Percentiles rank a stretch among this genome's conserved stretches.
phyloP scores from a whole-genome alignment of 2,113 vertebrate genomes.

The Gopherus flavomarginatus region DNA sequence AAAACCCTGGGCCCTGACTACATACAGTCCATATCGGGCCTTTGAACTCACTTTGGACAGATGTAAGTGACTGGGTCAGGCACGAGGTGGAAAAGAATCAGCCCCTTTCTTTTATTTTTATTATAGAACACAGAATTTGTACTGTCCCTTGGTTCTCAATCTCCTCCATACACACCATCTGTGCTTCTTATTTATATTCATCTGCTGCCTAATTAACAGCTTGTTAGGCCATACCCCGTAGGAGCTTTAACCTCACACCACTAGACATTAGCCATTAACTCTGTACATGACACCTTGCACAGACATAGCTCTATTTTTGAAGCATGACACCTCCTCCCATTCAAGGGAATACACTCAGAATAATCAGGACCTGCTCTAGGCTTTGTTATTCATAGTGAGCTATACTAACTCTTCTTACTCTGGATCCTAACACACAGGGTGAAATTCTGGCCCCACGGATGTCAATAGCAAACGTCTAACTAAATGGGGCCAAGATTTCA shows the following conservation, averaged over 20 bases:
- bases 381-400: background rate
- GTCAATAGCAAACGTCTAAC: background rate
- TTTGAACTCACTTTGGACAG: background rate
- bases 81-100: background rate
- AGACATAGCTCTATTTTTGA: conserved; percentile 26
- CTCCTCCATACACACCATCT: background rate
- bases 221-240: conserved; percentile 20
- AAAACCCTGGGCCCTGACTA: no score
- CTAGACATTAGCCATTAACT: background rate
- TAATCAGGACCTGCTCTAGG: background rate
- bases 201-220: conserved; percentile 27
- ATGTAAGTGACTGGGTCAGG: background rate
- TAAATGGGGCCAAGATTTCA: background rate
- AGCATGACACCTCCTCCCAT: background rate
- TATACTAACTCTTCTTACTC: background rate
- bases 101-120: background rate
- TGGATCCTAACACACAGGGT: background rate
- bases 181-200: background rate
- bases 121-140: background rate
- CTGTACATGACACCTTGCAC: background rate
- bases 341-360: background rate
- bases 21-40: accelerated
- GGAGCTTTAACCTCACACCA: conserved; percentile 3
- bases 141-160: background rate
- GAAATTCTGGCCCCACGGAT: background rate